phyloP scores from a whole-genome alignment of 1,140 invertebrate genomes.

The Leptoteleia sp. region DNA sequence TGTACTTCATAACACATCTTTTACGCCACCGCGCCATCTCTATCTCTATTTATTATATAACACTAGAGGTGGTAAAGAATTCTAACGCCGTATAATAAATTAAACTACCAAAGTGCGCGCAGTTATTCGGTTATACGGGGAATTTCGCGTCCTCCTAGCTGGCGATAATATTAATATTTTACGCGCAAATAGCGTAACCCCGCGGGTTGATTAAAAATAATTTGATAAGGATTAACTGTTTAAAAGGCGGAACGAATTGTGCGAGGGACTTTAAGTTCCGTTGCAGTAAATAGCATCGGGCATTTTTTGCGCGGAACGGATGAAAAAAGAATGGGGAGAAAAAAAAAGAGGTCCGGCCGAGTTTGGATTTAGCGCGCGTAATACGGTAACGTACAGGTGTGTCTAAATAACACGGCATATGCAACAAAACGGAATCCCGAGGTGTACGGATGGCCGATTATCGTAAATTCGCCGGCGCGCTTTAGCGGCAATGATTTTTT shows the following conservation, averaged over 20 bases:
- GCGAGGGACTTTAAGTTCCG: not conserved
- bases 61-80: constrained; percentile 4
- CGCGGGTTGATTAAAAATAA: no score
- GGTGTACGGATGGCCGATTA: constrained; percentile 60
- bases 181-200: no score
- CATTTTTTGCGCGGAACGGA: constrained; percentile 14
- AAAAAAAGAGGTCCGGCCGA: constrained; percentile 36
- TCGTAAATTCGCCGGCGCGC: constrained; percentile 57
- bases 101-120: no score
- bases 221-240: not conserved
- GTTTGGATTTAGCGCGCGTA: constrained; percentile 34
- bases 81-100: no score
- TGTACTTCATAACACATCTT: constrained; percentile 50
- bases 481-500: constrained; percentile 61
- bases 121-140: no score
- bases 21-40: constrained; percentile 2
- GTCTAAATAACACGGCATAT: constrained; percentile 60
- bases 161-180: no score
- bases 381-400: constrained; percentile 49
- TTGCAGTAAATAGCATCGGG: constrained; percentile 8
- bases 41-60: constrained; percentile 8
- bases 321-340: no score
- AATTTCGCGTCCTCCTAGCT: no score
- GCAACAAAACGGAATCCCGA: constrained; percentile 59
- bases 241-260: not conserved